Evolutionary conservation across 2,113 vertebrate species (phyloP), one percentile per base, ranked within the genome.

Genomic region (Smithornis capensis): DNA sequence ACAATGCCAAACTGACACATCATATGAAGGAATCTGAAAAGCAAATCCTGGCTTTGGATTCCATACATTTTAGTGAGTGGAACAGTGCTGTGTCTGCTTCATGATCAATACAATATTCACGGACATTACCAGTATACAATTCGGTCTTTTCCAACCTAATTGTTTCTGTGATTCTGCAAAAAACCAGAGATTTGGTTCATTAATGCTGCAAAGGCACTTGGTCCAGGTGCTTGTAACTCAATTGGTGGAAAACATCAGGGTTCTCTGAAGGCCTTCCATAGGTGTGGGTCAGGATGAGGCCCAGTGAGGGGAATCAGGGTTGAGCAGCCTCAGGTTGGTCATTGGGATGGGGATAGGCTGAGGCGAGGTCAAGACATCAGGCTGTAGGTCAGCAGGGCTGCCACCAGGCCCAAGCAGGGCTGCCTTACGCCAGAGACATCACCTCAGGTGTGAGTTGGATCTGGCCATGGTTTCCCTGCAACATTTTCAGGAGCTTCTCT

Each of bases 191-290:
- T 23, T 52, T 77, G 2, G 4, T 19, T 73, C 21, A 19, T 52
- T 40, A 52, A 53, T 33, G 3, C 3, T 56, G 23, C 6, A 4
- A 24, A 9, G 17, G 6, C 12, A 35, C 12, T 70, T 44, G 6
- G 8, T 94, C 9, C 60, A 40, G 14, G 19, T 75, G 10, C 47
- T 29, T 42, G 22, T 35, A 12, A 38, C 60, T 27, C 1, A 22
- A 13, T 15, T 65, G 4, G 10, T 45, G 38, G 33, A 28, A 79
- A 8, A 65, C 0, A 3, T 19, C 12, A 31, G 28, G 45, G 12
- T 0, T 0, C 17, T 10, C 0, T 16, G 23, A 60, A 21, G 16
- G 7, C 3, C 2, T 35, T 14, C 22, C 2, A 0, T 21, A 15
- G 29, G 12, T 13, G 2, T 6, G 7, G 24, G 21, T 37, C 21